phyloP scores from a whole-genome alignment of 2,888 invertebrate genomes.

The Chrysomela aeneicollis region DNA sequence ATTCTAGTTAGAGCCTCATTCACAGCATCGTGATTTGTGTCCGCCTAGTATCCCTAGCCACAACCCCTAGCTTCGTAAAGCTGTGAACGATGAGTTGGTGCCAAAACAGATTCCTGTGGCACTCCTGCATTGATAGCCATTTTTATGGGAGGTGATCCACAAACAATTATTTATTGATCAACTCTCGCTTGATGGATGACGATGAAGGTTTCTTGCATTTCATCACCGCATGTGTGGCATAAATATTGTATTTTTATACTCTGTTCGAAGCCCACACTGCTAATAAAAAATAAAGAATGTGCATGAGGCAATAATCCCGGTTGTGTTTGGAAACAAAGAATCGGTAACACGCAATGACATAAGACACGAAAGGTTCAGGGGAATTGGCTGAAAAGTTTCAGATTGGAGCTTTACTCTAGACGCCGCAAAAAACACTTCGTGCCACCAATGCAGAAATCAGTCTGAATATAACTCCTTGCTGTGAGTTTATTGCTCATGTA shows the following conservation, averaged over 20 bases:
- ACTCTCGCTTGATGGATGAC: neutral
- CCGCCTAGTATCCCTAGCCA: no score
- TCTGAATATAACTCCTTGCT: neutral
- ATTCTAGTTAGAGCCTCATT: no score
- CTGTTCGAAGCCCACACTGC: neutral
- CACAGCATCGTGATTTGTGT: no score
- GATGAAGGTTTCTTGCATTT: neutral
- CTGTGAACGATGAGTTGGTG: no score
- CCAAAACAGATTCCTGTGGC: no score
- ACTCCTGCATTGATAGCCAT: no score
- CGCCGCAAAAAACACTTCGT: constrained; percentile 27
- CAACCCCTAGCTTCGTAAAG: no score
- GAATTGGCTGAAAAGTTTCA: constrained; percentile 26
- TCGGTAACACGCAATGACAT: constrained; percentile 38
- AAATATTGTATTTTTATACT: constrained; percentile 2
- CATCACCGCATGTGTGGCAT: neutral
- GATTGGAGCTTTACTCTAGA: constrained; percentile 31
- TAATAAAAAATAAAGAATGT: constrained; percentile 1
- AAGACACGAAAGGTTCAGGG: constrained; percentile 33
- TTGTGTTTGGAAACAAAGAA: constrained; percentile 17
- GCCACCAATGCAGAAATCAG: constrained; percentile 23
- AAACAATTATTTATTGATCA: no score
- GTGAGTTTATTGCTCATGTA: constrained; percentile 14
- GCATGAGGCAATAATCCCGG: neutral
- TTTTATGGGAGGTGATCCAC: no score